A percentile compares a stretch with the other conserved stretches of the same genome.
Evolutionary conservation across 2,113 vertebrate genomes (phyloP).

Genomic region (Glareola pratincola): DNA sequence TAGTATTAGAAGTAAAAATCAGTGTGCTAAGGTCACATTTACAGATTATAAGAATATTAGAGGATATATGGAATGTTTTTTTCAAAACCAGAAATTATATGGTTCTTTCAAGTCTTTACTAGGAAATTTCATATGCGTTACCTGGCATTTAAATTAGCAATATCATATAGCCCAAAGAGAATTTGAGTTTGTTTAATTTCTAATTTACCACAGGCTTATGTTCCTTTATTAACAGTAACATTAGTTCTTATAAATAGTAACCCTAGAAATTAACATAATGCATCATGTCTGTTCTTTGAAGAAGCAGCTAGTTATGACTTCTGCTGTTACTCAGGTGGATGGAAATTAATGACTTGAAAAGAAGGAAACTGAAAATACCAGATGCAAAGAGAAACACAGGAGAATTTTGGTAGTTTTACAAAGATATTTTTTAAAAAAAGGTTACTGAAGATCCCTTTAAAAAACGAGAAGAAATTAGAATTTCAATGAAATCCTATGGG

Average conservation of each 20-base stretch:
- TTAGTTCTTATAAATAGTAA: conserved; percentile 9
- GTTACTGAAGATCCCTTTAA: neutral
- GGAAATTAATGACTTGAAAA: neutral
- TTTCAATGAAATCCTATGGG: neutral
- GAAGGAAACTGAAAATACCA: neutral
- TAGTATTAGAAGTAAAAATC: conserved; percentile 44
- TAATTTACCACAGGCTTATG: conserved; percentile 22
- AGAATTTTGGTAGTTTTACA: neutral
- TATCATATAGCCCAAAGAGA: neutral
- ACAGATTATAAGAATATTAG: neutral
- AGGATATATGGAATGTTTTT: neutral
- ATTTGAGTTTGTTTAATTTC: conserved; percentile 55
- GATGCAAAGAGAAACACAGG: neutral
- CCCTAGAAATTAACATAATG: neutral
- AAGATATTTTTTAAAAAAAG: neutral
- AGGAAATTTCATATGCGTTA: neutral
- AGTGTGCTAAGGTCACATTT: neutral
- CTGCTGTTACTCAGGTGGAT: neutral
- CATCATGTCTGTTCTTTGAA: neutral
- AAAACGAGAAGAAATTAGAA: neutral
- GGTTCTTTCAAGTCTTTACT: conserved; percentile 1
- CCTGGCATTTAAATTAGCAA: neutral
- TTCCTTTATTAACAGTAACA: conserved; percentile 41
- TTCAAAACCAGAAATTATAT: conserved; percentile 13
- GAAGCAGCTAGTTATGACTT: neutral